Percentiles rank a stretch among this genome's conserved stretches.
These are phyloP conservation scores for Musca vetustissima DNA, from an alignment of 1,140 invertebrate species.

Conservation along the genomic window DNA sequence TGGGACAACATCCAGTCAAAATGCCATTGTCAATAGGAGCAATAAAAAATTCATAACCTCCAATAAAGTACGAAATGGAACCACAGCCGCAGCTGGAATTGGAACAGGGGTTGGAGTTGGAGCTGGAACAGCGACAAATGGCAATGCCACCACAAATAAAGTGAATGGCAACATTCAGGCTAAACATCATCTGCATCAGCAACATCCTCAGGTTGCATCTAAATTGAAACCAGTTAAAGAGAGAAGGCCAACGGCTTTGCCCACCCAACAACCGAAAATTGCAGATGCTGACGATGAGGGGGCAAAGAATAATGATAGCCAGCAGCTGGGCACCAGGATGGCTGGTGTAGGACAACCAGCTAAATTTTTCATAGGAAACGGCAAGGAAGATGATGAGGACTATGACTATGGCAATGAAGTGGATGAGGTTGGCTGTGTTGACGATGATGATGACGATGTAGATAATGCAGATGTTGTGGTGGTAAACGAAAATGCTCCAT, in stretches of 20 bases:
- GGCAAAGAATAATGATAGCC: slow-evolving; percentile 14
- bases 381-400: slow-evolving; percentile 32
- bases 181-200: slow-evolving; percentile 2
- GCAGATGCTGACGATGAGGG: slow-evolving; percentile 23
- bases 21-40: not conserved
- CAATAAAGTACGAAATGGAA: not conserved
- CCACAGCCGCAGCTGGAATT: not conserved
- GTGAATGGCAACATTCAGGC: slow-evolving; percentile 16
- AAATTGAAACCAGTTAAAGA: slow-evolving; percentile 53
- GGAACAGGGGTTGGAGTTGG: not conserved
- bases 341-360: slow-evolving; percentile 33
- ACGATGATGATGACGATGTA: not conserved
- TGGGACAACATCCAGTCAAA: not conserved
- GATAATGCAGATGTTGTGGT: slow-evolving; percentile 7
- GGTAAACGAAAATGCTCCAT: not conserved
- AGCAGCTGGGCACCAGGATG: not conserved
- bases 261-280: slow-evolving; percentile 41
- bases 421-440: slow-evolving; percentile 8
- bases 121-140: slow-evolving; percentile 1
- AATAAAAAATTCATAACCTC: slow-evolving; percentile 22
- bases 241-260: slow-evolving; percentile 47
- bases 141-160: slow-evolving; percentile 20
- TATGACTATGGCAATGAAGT: slow-evolving; percentile 24
- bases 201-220: slow-evolving; percentile 6
- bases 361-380: slow-evolving; percentile 52